Evolutionary conservation across 2,888 invertebrate genomes (phyloP).

Genomic region (Ypsolopha sequella): DNA sequence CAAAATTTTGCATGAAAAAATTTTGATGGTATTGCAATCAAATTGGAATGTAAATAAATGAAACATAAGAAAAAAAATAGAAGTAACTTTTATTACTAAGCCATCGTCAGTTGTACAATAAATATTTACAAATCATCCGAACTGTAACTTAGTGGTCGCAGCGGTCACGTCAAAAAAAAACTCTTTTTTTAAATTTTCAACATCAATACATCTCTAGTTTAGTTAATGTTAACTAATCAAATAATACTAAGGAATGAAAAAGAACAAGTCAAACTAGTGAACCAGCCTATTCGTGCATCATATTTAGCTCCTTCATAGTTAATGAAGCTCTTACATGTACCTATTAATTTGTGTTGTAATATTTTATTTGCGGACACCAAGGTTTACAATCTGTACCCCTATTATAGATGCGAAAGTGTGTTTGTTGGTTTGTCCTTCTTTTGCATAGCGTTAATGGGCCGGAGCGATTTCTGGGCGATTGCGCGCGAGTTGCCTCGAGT

Average conservation of each 20-base stretch:
- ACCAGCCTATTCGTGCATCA: not conserved
- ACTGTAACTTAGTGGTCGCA: not conserved
- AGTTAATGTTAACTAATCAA: not conserved
- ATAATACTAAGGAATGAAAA: not conserved
- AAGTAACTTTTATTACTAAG: not conserved
- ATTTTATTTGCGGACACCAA: not conserved
- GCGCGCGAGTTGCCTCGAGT: no score
- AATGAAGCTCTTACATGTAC: conserved; percentile 3
- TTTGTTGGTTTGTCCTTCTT: no score
- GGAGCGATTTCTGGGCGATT: no score
- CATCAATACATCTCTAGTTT: not conserved
- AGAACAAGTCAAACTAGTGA: not conserved
- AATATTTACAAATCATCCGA: no score
- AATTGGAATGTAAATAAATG: not conserved
- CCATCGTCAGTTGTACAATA: no score
- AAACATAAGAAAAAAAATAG: no score
- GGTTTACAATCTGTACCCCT: not conserved
- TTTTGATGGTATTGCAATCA: not conserved
- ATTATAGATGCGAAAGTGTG: no score
- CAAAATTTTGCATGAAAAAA: not conserved
- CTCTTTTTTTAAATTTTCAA: not conserved
- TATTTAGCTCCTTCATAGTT: conserved; percentile 4
- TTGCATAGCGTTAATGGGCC: no score
- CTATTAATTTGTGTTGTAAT: not conserved
- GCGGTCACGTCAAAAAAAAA: not conserved